A percentile compares a stretch with the other conserved stretches of the same genome.
phyloP scores from a whole-genome alignment of 92 coral and sea anemone genomes.

The Porites divaricata region DNA sequence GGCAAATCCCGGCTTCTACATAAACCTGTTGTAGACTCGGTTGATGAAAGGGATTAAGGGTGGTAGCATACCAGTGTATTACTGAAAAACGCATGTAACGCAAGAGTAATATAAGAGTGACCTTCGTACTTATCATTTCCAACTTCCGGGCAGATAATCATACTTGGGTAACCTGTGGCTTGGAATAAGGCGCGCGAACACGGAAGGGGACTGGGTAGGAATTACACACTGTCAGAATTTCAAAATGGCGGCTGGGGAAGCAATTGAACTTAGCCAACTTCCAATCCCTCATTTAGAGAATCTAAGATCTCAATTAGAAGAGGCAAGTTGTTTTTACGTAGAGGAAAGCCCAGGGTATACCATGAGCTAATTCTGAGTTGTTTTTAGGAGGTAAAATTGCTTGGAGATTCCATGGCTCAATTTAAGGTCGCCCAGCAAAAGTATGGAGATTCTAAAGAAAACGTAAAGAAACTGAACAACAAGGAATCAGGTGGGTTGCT shows the following conservation, averaged over 20 bases:
- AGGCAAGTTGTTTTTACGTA: conserved; percentile 52
- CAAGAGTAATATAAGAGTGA: too few species aligned
- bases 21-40: too few species aligned
- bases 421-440: conserved; percentile 95
- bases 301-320: conserved; percentile 90
- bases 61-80: too few species aligned
- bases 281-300: conserved; percentile 90
- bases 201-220: conserved; percentile 23
- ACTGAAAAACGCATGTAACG: too few species aligned
- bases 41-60: too few species aligned
- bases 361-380: background rate
- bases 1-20: too few species aligned
- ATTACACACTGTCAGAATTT: conserved; percentile 4
- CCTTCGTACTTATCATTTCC: too few species aligned
- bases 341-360: background rate
- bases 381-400: conserved; percentile 88
- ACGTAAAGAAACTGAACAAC: conserved; percentile 78
- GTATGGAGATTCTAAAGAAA: conserved; percentile 90
- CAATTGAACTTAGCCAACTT: conserved; percentile 90
- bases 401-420: conserved; percentile 90
- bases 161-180: too few species aligned
- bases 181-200: background rate
- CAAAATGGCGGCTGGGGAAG: conserved; percentile 86
- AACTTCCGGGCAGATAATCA: too few species aligned
- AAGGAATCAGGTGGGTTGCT: conserved; percentile 66